These are phyloP conservation scores for Diabrotica undecimpunctata DNA, from an alignment of 1,140 invertebrate genomes.

Conservation along the genomic window DNA sequence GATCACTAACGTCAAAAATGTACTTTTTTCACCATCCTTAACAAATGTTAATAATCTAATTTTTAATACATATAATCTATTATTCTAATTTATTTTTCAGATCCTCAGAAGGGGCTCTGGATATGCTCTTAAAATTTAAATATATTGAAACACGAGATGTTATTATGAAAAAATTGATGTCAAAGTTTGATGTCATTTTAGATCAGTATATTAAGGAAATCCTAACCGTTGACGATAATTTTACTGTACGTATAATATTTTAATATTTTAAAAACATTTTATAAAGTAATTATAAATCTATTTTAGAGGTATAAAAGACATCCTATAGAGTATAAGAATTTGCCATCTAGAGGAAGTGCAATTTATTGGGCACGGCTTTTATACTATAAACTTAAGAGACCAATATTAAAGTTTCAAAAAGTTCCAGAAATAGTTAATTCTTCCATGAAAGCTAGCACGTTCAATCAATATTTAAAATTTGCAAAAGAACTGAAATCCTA, in stretches of 20 bases:
- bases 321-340: conserved; percentile 72
- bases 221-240: conserved; percentile 60
- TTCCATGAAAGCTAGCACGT: conserved; percentile 68
- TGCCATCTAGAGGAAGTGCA: conserved; percentile 73
- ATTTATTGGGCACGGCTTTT: conserved; percentile 80
- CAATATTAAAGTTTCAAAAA: conserved; percentile 72
- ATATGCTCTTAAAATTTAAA: conserved; percentile 76
- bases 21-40: no score
- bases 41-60: no score
- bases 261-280: not conserved
- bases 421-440: conserved; percentile 71
- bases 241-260: conserved; percentile 53
- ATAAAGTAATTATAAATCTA: conserved; percentile 3
- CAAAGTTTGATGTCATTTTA: conserved; percentile 82
- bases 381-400: conserved; percentile 71
- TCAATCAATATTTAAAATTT: conserved; percentile 70
- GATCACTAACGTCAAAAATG: no score
- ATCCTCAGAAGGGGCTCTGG: conserved; percentile 74
- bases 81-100: conserved; percentile 44
- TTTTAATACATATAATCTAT: no score
- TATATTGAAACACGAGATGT: conserved; percentile 69
- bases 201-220: conserved; percentile 82
- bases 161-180: conserved; percentile 67
- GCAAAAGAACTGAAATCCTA: conserved; percentile 72
- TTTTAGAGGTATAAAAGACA: conserved; percentile 64